Base-by-base conservation (phyloP, 1,140 invertebrate species). In the Theocolax elegans region DNA sequence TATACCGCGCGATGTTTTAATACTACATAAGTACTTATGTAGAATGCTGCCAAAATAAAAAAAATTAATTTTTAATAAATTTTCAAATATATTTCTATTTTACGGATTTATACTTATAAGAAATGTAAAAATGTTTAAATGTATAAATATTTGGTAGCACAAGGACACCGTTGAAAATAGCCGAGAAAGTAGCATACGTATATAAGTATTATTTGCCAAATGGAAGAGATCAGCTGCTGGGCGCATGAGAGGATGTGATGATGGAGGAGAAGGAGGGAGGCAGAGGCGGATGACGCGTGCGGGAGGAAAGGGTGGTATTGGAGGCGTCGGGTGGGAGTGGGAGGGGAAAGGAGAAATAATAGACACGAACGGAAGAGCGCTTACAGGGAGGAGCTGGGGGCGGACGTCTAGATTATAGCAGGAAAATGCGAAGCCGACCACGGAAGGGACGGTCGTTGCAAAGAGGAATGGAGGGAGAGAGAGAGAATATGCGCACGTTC, bases 271-370 rank as follows among this genome's bases (percentile, higher is more conserved):
- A 38, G 58, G 48, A 38, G 23, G 7, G 35, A 66, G 17, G 12
- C 12, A n/a, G 42, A 40, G 53, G 46, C 40, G 67, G 66, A 42
- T 66, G 73, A 27, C 71, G 63, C 15, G 63, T 3, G 51, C 29
- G 49, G 29, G 25, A 54, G 38, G 17, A 17, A 67, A 9, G 58
- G 51, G 27, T 31, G 58, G 60, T 42, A 48, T 9, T 15, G 42
- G 40, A 49, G 53, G 44, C 27, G 60, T 48, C 54, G 46, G 19
- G 29, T 15, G 48, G 54, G 27, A 66, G 58, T 12, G 64, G 71
- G 31, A 49, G 62, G 44, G 40, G 64, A 42, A 23, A 44, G 27
- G 54, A 48, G 60, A 63, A 38, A 74, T 63, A 74, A 71, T 65
- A 56, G 54, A 66, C 19, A 59, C 23, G 48, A 35, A 23, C 9